Evolutionary conservation across 92 coral and sea anemone species (phyloP).

Genomic region (Virgularia gustaviana): DNA sequence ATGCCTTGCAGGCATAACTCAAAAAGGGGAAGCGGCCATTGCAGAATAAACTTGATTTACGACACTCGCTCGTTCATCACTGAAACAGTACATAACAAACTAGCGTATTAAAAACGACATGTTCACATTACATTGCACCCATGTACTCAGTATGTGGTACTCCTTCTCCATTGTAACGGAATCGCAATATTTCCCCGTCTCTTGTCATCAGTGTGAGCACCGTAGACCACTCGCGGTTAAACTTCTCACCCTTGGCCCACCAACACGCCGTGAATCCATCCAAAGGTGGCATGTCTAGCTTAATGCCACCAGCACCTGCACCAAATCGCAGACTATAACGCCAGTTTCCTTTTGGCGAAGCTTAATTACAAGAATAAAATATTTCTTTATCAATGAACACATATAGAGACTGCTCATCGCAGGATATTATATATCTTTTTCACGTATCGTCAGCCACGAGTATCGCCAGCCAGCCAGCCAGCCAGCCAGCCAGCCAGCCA

Average conservation of each 20-base stretch:
- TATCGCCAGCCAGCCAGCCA: too few relatives aligned
- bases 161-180: background rate
- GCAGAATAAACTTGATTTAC: too few relatives aligned
- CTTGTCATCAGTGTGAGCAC: background rate
- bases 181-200: background rate
- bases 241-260: slow-evolving; percentile 12
- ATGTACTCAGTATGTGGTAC: background rate
- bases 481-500: background rate
- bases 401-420: background rate
- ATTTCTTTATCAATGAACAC: background rate
- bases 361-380: background rate
- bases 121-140: background rate
- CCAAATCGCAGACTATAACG: slow-evolving; percentile 12
- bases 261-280: background rate
- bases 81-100: too few relatives aligned
- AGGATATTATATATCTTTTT: too few relatives aligned
- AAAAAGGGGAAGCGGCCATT: too few relatives aligned
- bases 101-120: too few relatives aligned
- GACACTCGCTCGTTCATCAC: too few relatives aligned
- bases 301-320: background rate
- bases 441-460: too few relatives aligned
- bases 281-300: background rate
- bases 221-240: background rate
- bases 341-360: slow-evolving; percentile 12
- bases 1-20: too few relatives aligned